phyloP scores from a whole-genome alignment of 2,797 vertebrate species.

The Hyperoplus immaculatus region DNA sequence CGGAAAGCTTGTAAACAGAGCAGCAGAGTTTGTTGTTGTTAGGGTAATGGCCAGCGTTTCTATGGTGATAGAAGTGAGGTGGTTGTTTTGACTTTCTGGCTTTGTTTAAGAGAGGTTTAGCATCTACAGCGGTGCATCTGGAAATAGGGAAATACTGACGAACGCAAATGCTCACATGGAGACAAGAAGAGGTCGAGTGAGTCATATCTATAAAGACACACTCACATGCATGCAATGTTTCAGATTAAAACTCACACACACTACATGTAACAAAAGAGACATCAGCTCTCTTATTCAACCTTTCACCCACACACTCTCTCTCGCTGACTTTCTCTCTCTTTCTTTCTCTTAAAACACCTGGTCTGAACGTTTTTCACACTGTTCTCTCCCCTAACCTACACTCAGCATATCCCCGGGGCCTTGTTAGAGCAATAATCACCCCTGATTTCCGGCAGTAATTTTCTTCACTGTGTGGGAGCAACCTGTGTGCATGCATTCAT shows the following conservation, averaged over 20 bases:
- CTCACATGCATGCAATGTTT: background rate
- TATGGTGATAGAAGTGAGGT: constrained; percentile 55
- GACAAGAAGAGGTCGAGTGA: constrained; percentile 12
- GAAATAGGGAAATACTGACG: constrained; percentile 51
- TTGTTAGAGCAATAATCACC: constrained; percentile 66
- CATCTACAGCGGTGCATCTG: constrained; percentile 32
- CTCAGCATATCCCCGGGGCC: constrained; percentile 28
- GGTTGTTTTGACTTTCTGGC: constrained; percentile 48
- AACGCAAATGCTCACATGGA: constrained; percentile 19
- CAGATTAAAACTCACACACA: background rate
- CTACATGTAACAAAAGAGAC: constrained; percentile 1
- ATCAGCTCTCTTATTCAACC: background rate
- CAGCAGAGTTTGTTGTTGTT: constrained; percentile 52
- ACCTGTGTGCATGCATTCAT: constrained; percentile 47
- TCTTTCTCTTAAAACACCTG: constrained; percentile 40
- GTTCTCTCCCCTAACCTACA: constrained; percentile 23
- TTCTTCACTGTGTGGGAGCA: constrained; percentile 69
- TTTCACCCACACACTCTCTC: background rate
- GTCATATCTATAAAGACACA: background rate
- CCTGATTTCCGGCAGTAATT: constrained; percentile 71
- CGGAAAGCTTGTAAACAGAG: constrained; percentile 60
- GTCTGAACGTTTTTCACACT: constrained; percentile 47
- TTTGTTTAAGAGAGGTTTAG: constrained; percentile 28
- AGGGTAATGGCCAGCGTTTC: constrained; percentile 34
- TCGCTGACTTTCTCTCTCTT: background rate